Evolutionary conservation across 2,888 invertebrate genomes (phyloP), one percentile per base, ranked within the genome.

Genomic region (Timandra comae): DNA sequence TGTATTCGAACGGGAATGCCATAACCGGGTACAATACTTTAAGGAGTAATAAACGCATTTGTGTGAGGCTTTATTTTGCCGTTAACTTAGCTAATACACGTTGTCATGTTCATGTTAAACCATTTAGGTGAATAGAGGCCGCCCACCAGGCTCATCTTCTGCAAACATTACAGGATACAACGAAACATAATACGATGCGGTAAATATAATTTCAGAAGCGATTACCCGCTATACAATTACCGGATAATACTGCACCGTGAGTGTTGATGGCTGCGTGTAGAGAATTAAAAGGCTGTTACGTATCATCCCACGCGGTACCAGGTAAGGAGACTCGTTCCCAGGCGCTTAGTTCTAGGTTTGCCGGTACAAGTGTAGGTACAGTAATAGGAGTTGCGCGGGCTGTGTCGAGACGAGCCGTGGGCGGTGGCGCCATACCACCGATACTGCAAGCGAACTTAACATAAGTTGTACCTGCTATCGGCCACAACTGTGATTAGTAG

Each of bases 221-320:
- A 59, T 69, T 60, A 64, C 49, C 38, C 38, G 50, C 56, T 50
- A 57, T 65, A 55, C 41, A 67, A 73, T 74, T 70, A 71, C 59
- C 39, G 36, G 46, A 52, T 54, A 63, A 69, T 64, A 66, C 60
- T 63, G 55, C 58, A 56, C 43, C 47, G 49, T 63, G 59, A 59
- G 63, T 61, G 59, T 62, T 65, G 77, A 75, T 71, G 65, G 71
- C 63, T 61, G 59, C 55, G 69, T 68, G 73, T 71, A 49, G 66
- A 65, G 78, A 82, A 82, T 82, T 82, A 82, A 82, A 81, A 81
- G 75, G 63, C 74, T 78, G 71, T 74, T 71, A 71, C 65, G 63
- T 60, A 52, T 52, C 77, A 47, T 63, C 82, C 81, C 74, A 82
- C 82, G 75, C 74, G 49, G 27, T 41, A 30, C 40, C 52, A n/a